phyloP scores from a whole-genome alignment of 2,797 vertebrate genomes.

The Harpagifer antarcticus region DNA sequence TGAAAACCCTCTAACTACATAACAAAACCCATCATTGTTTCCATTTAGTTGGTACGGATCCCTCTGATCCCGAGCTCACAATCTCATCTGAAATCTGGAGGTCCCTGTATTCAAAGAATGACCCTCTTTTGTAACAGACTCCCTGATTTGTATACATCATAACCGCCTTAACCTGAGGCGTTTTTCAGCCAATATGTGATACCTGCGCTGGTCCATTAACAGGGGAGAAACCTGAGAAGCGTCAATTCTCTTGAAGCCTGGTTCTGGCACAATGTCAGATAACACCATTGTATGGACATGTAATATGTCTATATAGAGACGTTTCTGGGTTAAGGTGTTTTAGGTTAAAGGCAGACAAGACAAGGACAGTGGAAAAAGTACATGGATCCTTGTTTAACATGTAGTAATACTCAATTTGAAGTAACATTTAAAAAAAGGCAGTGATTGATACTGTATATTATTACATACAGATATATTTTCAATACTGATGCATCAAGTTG shows the following conservation, averaged over 20 bases:
- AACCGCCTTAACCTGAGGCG: constrained; percentile 40
- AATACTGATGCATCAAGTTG: too few species aligned
- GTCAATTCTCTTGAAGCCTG: constrained; percentile 18
- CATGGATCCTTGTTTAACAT: not conserved
- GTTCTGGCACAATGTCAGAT: constrained; percentile 41
- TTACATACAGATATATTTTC: not conserved
- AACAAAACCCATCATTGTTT: constrained; percentile 32
- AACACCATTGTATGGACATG: constrained; percentile 39
- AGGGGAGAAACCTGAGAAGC: constrained; percentile 54
- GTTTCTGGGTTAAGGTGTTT: constrained; percentile 52
- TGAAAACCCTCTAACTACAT: not conserved
- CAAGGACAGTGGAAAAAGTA: constrained; percentile 1
- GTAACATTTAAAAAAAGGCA: not conserved
- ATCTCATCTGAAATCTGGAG: constrained; percentile 48
- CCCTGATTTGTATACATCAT: constrained; percentile 39
- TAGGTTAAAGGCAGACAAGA: constrained; percentile 11
- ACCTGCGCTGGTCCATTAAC: constrained; percentile 17
- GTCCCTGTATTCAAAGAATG: constrained; percentile 21
- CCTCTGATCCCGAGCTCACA: constrained; percentile 36
- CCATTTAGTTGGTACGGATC: constrained; percentile 31
- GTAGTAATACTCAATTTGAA: not conserved
- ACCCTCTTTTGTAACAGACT: constrained; percentile 33
- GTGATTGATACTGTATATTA: not conserved
- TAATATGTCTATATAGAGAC: constrained; percentile 20
- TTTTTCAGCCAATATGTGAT: constrained; percentile 42